phyloP scores from a whole-genome alignment of 2,797 vertebrate species.

The Aphelocoma californica region DNA sequence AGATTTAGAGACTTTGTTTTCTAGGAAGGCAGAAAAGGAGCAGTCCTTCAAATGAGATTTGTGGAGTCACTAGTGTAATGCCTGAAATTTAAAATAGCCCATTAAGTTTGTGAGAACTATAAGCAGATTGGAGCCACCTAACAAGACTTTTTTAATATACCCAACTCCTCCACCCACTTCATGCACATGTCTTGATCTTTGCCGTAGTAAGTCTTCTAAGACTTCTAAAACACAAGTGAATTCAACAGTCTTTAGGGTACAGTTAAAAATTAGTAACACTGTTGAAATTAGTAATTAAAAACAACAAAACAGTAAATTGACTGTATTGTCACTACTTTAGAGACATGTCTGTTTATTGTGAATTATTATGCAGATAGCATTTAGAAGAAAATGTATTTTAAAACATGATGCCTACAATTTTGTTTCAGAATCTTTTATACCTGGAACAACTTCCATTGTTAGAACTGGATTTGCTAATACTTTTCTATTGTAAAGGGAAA shows the following conservation, averaged over 20 bases:
- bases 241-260: background rate
- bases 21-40: background rate
- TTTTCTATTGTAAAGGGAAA: background rate
- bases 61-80: background rate
- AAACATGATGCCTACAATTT: background rate
- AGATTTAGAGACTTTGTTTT: background rate
- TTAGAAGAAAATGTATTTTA: background rate
- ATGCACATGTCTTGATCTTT: background rate
- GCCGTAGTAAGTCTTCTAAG: background rate
- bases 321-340: background rate
- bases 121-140: background rate
- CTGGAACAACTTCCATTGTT: background rate
- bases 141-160: background rate
- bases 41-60: background rate
- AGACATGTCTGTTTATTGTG: background rate
- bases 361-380: background rate
- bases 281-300: background rate
- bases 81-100: background rate
- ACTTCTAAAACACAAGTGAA: background rate
- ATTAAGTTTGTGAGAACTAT: background rate
- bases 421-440: background rate
- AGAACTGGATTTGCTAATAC: background rate
- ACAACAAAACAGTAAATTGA: background rate
- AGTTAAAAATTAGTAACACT: background rate
- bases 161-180: background rate